Conservation (phyloP, 1,140 invertebrate genomes). For the Drosophila azteca region DNA sequence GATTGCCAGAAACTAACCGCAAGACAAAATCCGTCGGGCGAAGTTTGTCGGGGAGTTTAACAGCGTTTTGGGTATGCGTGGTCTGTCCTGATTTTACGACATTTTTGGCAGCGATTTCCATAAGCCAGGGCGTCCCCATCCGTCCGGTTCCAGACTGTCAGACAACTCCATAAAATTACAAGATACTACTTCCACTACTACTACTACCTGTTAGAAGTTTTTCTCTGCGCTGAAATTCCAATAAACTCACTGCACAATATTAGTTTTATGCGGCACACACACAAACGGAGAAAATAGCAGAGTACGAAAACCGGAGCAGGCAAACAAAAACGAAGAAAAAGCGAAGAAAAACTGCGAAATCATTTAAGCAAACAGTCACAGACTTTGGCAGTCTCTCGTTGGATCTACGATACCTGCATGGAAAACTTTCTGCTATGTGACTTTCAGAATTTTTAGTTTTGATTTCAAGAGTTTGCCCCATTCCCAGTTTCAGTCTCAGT, state of each 20-base stretch:
- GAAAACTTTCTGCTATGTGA: constrained; percentile 75
- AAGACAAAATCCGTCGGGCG: constrained; percentile 55
- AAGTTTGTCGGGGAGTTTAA: constrained; percentile 65
- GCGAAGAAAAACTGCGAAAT: constrained; percentile 57
- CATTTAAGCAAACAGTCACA: constrained; percentile 80
- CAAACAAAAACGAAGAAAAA: constrained; percentile 26
- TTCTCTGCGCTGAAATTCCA: constrained; percentile 60
- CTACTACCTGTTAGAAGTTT: constrained; percentile 60
- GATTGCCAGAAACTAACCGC: constrained; percentile 61
- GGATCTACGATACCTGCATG: constrained; percentile 49
- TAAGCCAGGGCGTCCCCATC: background rate
- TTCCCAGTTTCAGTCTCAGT: too few relatives aligned
- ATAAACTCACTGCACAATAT: constrained; percentile 79
- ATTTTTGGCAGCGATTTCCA: constrained; percentile 57
- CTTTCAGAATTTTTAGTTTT: constrained; percentile 82
- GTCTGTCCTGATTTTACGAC: constrained; percentile 71
- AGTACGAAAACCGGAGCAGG: constrained; percentile 13
- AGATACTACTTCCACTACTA: constrained; percentile 44
- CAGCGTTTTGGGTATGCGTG: constrained; percentile 65
- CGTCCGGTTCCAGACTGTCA: constrained; percentile 32
- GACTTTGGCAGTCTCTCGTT: constrained; percentile 71
- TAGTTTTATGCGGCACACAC: constrained; percentile 65
- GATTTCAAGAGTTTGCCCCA: constrained; percentile 62
- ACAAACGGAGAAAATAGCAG: constrained; percentile 4
- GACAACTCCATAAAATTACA: constrained; percentile 75